Evolutionary conservation across 2,888 invertebrate species (phyloP).

Genomic region (Calameuta filiformis): DNA sequence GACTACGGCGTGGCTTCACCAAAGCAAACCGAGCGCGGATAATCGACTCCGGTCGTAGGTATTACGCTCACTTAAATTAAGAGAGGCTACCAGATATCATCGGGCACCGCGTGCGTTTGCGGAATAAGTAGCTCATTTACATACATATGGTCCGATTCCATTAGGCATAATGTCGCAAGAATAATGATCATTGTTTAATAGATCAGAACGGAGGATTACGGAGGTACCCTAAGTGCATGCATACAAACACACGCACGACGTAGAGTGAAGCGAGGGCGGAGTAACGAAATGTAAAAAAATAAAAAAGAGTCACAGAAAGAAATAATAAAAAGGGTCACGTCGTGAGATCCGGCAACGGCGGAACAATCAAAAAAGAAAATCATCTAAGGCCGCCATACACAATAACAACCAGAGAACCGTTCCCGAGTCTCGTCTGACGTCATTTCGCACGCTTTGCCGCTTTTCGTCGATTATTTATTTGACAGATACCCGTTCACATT

Average conservation of each 20-base stretch:
- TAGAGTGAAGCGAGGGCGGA: neutral
- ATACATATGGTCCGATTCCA: conserved; percentile 5
- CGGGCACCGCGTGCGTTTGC: neutral
- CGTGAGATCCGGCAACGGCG: neutral
- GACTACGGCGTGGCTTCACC: neutral
- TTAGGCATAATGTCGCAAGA: neutral
- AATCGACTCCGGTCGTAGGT: neutral
- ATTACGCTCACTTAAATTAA: conserved; percentile 8
- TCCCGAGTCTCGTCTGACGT: conserved; percentile 41
- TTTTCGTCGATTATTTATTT: conserved; percentile 48
- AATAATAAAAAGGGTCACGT: neutral
- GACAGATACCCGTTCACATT: conserved; percentile 38
- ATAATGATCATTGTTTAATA: conserved; percentile 8
- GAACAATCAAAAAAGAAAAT: conserved; percentile 10
- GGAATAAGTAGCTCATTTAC: conserved; percentile 6
- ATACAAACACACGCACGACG: neutral
- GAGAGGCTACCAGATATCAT: neutral
- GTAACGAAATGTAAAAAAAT: neutral
- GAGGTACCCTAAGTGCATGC: neutral
- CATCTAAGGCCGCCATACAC: neutral
- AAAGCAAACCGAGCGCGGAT: neutral
- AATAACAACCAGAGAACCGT: conserved; percentile 2
- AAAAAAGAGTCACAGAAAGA: neutral
- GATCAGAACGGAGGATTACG: neutral
- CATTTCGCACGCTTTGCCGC: conserved; percentile 25